Evolutionary conservation across 2,888 invertebrate genomes (phyloP).

Genomic region (Protophormia terraenovae): DNA sequence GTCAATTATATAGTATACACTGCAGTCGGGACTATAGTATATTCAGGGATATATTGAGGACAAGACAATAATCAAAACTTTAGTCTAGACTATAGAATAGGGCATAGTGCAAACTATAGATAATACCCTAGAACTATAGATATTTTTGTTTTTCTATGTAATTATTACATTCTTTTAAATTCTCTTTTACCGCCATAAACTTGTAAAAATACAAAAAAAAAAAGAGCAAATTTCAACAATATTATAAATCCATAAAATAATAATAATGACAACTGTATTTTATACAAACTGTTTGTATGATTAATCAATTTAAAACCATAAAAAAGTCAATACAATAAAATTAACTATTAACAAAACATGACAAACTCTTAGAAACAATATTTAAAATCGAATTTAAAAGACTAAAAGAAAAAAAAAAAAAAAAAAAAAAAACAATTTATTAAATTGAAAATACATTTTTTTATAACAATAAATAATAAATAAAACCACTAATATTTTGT

Average conservation of each 20-base stretch:
- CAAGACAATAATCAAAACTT: too few relatives aligned
- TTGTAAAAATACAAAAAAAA: too few relatives aligned
- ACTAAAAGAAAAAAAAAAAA: neutral
- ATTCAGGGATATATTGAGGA: too few relatives aligned
- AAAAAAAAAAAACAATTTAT: neutral
- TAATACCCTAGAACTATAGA: too few relatives aligned
- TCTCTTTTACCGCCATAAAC: too few relatives aligned
- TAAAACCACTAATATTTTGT: neutral
- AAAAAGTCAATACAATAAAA: neutral
- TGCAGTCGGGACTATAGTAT: too few relatives aligned
- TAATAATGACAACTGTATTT: neutral
- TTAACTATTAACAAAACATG: neutral
- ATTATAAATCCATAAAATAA: neutral
- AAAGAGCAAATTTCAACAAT: too few relatives aligned
- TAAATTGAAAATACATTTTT: neutral
- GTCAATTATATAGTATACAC: too few relatives aligned
- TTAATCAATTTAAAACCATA: neutral
- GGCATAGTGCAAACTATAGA: too few relatives aligned
- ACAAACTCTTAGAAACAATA: neutral
- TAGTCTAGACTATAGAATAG: too few relatives aligned
- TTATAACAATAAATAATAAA: neutral
- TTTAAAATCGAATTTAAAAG: neutral
- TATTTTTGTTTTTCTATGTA: too few relatives aligned
- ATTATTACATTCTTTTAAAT: too few relatives aligned
- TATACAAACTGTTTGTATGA: neutral